Evolutionary conservation across 2,888 invertebrate species (phyloP).

Genomic region (Encarsia formosa): DNA sequence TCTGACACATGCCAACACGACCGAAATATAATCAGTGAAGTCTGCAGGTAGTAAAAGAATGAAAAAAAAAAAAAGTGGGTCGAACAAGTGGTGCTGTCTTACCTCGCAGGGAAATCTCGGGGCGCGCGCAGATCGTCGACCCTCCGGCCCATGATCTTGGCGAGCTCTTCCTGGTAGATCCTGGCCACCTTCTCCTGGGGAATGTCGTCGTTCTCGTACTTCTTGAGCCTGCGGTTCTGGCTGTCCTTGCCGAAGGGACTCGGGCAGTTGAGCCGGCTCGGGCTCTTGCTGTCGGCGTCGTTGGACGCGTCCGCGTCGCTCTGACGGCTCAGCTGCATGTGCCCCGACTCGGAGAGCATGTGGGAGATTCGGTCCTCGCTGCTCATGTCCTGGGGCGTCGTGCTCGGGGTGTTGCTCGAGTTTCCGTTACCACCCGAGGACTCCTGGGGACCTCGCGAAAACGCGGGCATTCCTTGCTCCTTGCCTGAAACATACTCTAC

Average conservation of each 20-base stretch:
- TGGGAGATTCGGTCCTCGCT: conserved; percentile 91
- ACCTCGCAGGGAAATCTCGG: conserved; percentile 78
- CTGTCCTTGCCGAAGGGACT: conserved; percentile 71
- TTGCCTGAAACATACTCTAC: conserved; percentile 65
- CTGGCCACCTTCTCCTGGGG: conserved; percentile 93
- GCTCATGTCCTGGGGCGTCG: conserved; percentile 58
- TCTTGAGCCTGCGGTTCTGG: conserved; percentile 73
- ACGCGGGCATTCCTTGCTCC: conserved; percentile 77
- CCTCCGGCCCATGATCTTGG: conserved; percentile 82
- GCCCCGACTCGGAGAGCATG: conserved; percentile 79
- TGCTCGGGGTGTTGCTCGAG: background rate
- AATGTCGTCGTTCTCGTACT: conserved; percentile 90
- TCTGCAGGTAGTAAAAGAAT: too few relatives aligned
- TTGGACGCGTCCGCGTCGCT: conserved; percentile 50
- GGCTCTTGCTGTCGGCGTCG: conserved; percentile 75
- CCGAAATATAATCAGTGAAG: too few relatives aligned
- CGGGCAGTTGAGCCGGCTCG: conserved; percentile 65
- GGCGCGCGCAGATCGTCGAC: conserved; percentile 67
- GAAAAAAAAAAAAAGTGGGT: too few relatives aligned
- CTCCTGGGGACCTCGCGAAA: conserved; percentile 65
- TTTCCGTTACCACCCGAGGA: background rate
- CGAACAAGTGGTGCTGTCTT: too few relatives aligned
- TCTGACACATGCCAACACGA: too few relatives aligned
- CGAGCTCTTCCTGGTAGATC: conserved; percentile 92
- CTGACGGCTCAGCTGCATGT: conserved; percentile 18